Conservation (phyloP, 2,797 vertebrate genomes). For the Numenius phaeopus region DNA sequence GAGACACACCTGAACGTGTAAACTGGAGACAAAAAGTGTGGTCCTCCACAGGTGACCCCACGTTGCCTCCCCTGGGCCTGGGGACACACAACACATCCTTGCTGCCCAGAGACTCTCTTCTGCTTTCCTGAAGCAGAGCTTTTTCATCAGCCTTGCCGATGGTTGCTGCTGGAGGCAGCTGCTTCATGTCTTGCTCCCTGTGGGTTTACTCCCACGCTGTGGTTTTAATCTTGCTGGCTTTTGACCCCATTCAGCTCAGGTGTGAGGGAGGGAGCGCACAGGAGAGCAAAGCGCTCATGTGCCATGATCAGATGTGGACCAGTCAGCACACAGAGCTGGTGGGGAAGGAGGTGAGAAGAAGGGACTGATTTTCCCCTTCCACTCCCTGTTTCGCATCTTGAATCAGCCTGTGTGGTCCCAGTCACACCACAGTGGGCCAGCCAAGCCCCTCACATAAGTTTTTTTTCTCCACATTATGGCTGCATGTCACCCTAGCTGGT, state of each 20-base stretch:
- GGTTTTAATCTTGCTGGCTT: not conserved
- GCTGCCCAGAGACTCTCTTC: not conserved
- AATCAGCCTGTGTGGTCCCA: not conserved
- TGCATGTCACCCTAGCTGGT: not conserved
- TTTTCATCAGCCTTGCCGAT: not conserved
- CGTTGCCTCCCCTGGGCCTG: not conserved
- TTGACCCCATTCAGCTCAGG: not conserved
- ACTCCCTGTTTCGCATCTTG: not conserved
- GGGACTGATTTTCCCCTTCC: not conserved
- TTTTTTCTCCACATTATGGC: not conserved
- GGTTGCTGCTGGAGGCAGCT: not conserved
- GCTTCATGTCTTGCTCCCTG: not conserved
- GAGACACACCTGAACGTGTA: not conserved
- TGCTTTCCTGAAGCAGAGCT: not conserved
- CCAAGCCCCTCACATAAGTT: not conserved
- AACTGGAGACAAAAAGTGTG: not conserved
- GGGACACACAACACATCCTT: not conserved
- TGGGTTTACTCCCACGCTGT: not conserved
- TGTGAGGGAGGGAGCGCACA: not conserved
- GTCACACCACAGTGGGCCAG: not conserved
- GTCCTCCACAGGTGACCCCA: not conserved
- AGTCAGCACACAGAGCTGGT: not conserved
- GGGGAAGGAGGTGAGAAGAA: not conserved
- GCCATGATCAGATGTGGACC: not conserved
- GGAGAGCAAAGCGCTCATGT: accelerated